phyloP scores from a whole-genome alignment of 2,888 invertebrate genomes.

The Lithophane leautieri region DNA sequence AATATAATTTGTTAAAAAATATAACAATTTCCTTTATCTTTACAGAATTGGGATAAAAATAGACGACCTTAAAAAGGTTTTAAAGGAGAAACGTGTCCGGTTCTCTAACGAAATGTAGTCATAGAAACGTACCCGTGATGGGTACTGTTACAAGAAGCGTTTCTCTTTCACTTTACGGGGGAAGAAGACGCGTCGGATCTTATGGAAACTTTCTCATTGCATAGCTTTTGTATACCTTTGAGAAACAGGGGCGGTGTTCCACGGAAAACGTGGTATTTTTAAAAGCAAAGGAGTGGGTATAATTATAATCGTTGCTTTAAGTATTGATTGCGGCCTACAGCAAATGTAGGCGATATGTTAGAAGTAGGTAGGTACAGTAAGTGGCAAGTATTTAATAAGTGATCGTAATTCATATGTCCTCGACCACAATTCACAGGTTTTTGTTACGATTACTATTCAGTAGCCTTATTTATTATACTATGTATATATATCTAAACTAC shows the following conservation, averaged over 20 bases:
- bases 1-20: neutral
- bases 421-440: slow-evolving; percentile 55
- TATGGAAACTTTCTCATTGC: slow-evolving; percentile 48
- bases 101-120: slow-evolving; percentile 38
- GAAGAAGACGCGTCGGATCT: slow-evolving; percentile 47
- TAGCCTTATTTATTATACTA: neutral
- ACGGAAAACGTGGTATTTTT: slow-evolving; percentile 39
- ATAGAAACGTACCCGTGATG: slow-evolving; percentile 31
- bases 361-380: slow-evolving; percentile 15
- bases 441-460: slow-evolving; percentile 48
- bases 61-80: slow-evolving; percentile 21
- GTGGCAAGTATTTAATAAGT: slow-evolving; percentile 56
- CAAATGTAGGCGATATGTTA: slow-evolving; percentile 16
- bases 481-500: too few relatives aligned
- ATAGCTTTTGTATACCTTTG: slow-evolving; percentile 50
- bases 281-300: slow-evolving; percentile 12
- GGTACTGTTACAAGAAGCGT: slow-evolving; percentile 32
- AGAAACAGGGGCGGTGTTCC: slow-evolving; percentile 23
- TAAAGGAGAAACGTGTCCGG: slow-evolving; percentile 25
- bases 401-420: slow-evolving; percentile 58
- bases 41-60: slow-evolving; percentile 16
- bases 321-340: neutral
- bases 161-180: slow-evolving; percentile 49
- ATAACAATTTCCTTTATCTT: slow-evolving; percentile 4
- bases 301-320: neutral